Base-by-base conservation (phyloP, 2,888 invertebrate genomes). In the Eupithecia abbreviata region DNA sequence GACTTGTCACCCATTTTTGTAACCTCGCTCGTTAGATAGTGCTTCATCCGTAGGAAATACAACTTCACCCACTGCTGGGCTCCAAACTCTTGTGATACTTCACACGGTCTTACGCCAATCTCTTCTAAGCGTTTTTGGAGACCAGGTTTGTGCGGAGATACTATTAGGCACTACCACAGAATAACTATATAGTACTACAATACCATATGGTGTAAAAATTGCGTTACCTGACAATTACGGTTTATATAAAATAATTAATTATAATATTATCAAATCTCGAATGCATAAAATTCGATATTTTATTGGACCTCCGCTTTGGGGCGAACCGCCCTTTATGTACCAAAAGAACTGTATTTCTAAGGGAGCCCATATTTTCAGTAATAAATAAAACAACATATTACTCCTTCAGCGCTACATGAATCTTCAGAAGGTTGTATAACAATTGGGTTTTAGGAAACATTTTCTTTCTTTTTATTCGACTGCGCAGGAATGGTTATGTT, bases 341-440 rank as follows among this genome's bases (percentile, higher is more conserved):
- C 47, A 69, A 69, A 69, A 30, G 0, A 42, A 42, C 7, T 66
- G 42, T 18, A 5, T 69, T 77, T 69, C 67, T 51, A 51, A 71
- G 47, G 55, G 65, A 42, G 45, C 72, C 66, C 74, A 74, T 77
- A 74, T 76, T 74, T 74, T 73, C 66, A 58, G 62, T 68, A 72
- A 74, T 77, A 76, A 62, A 62, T 62, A 62, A 62, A 62, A 62
- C 30, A 62, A 75, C 66, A 73, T 41, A 67, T 68, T 30, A 45
- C 41, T 73, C 51, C 74, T 72, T 51, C 70, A 15, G 47, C 73
- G 69, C 71, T 62, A 65, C 45, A 76, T 68, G 47, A 72, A 77
- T 69, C 74, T 69, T 49, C 30, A 62, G 30, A 71, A 18, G 42
- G 49, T 62, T 45, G 15, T n/a, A 18, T 49, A 49, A 13, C 18